A percentile compares a stretch with the other conserved stretches of the same genome.
phyloP scores from a whole-genome alignment of 2,113 vertebrate genomes.

The Alethe diademata region DNA sequence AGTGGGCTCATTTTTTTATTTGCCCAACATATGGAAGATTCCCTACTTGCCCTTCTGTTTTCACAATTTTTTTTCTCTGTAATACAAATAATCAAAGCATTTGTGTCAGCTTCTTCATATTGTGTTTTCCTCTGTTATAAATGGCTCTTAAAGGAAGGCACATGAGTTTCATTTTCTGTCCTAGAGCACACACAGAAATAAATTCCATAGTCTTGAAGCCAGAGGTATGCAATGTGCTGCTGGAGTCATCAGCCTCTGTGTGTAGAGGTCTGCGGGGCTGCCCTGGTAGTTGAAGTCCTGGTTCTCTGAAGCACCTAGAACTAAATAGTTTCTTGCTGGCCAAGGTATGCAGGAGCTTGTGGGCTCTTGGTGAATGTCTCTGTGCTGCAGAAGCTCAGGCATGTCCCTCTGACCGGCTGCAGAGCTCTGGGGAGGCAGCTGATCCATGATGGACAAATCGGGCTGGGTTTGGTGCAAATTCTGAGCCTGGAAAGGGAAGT shows the following conservation, averaged over 20 bases:
- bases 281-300: neutral
- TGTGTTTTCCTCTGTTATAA: neutral
- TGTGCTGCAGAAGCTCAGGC: rapidly evolving
- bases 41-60: neutral
- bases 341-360: neutral
- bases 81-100: neutral
- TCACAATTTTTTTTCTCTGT: neutral
- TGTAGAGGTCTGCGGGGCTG: neutral
- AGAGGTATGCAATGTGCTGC: neutral
- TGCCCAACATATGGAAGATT: neutral
- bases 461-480: neutral
- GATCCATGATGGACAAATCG: neutral
- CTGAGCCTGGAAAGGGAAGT: neutral
- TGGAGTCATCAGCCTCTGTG: neutral
- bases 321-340: neutral
- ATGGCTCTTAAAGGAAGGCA: neutral
- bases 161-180: neutral
- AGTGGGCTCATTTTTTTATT: neutral
- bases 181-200: neutral
- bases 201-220: neutral
- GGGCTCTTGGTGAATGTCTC: neutral
- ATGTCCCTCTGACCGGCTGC: rapidly evolving
- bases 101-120: neutral
- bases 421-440: neutral
- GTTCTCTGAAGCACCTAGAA: neutral